A percentile compares a stretch with the other conserved stretches of the same genome.
Evolutionary conservation across 2,888 invertebrate genomes (phyloP).

Genomic region (Clivina fossor): DNA sequence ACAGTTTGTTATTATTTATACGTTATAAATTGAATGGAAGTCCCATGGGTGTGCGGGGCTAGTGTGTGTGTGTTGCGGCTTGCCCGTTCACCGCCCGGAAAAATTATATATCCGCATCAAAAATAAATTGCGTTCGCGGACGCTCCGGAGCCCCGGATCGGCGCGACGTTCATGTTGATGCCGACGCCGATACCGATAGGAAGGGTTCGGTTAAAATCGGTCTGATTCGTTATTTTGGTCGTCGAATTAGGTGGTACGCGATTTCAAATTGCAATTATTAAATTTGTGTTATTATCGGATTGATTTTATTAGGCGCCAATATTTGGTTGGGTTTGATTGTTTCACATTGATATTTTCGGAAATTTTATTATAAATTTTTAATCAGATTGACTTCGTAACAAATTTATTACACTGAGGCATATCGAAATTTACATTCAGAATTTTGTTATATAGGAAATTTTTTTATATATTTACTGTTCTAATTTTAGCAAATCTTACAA

Average conservation of each 20-base stretch:
- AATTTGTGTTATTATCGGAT: no score
- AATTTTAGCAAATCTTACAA: no score
- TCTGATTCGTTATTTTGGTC: background rate
- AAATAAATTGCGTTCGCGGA: conserved; percentile 49
- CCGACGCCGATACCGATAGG: background rate
- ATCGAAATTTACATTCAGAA: no score
- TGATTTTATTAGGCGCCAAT: no score
- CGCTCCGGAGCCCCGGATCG: background rate
- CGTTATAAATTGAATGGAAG: conserved; percentile 46
- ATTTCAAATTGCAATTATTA: conserved; percentile 17
- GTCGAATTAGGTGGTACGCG: conserved; percentile 13
- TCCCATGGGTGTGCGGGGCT: conserved; percentile 42
- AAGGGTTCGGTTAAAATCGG: background rate
- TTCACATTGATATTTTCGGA: no score
- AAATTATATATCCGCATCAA: conserved; percentile 51
- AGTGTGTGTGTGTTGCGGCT: conserved; percentile 33
- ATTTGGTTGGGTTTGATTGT: no score
- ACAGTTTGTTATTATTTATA: conserved; percentile 45
- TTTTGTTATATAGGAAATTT: no score
- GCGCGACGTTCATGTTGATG: background rate
- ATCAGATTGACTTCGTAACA: no score
- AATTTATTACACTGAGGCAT: no score
- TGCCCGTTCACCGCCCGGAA: conserved; percentile 46
- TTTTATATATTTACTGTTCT: no score
- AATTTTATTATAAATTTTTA: no score